phyloP scores from a whole-genome alignment of 2,888 invertebrate genomes.

The Heliconius cydno region DNA sequence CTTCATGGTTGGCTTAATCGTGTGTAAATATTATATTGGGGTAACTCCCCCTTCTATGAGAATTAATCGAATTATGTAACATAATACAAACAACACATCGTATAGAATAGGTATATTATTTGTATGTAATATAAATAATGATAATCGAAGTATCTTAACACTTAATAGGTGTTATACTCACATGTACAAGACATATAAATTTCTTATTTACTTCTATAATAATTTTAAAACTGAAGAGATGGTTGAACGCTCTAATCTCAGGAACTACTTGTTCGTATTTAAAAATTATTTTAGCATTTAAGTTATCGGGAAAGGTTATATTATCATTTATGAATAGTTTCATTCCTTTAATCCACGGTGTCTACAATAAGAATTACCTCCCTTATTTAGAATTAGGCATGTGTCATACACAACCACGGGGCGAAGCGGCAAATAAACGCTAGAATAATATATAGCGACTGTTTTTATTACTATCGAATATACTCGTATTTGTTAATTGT shows the following conservation, averaged over 20 bases:
- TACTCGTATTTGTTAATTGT: background rate
- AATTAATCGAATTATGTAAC: conserved; percentile 30
- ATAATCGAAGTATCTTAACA: background rate
- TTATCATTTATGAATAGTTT: too few species aligned
- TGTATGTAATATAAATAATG: background rate
- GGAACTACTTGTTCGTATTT: background rate
- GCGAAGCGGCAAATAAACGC: too few species aligned
- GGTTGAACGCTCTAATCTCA: background rate
- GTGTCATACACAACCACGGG: too few species aligned
- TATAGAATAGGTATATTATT: background rate
- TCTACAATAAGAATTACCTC: too few species aligned
- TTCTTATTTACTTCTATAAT: too few species aligned
- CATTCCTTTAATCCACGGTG: too few species aligned
- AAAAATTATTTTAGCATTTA: too few species aligned
- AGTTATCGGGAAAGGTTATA: background rate
- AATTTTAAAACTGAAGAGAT: background rate
- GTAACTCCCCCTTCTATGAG: conserved; percentile 13
- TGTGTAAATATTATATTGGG: conserved; percentile 35
- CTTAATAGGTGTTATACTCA: too few species aligned
- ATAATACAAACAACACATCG: background rate
- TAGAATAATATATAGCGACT: background rate
- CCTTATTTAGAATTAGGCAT: too few species aligned
- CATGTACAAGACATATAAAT: too few species aligned
- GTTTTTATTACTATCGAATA: background rate
- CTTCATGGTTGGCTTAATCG: conserved; percentile 60